These are phyloP conservation scores for Paedocypris micromegethes DNA, from an alignment of 2,797 vertebrate species.

Conservation along the genomic window DNA sequence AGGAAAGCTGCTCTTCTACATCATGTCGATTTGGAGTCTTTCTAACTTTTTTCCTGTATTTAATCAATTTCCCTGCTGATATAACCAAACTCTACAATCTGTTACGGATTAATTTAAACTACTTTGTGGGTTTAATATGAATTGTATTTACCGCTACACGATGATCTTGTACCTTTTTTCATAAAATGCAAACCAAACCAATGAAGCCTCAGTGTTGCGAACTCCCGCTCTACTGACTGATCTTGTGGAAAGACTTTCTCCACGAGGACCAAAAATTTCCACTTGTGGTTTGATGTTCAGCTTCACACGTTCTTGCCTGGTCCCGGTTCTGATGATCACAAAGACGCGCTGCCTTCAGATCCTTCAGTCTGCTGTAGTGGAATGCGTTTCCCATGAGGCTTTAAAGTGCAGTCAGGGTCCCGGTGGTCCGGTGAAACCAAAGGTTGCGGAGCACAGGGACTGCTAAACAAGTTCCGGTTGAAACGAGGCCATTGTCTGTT, in stretches of 20 bases:
- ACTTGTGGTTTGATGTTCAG: conserved; percentile 36
- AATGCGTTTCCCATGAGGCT: conserved; percentile 48
- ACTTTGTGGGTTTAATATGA: too few relatives aligned
- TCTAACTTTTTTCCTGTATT: too few relatives aligned
- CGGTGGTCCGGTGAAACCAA: conserved; percentile 41
- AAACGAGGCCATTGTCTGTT: conserved; percentile 30
- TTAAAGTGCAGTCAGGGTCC: conserved; percentile 44
- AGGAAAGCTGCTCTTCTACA: too few relatives aligned
- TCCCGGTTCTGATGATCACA: conserved; percentile 45
- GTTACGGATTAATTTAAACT: too few relatives aligned
- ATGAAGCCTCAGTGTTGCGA: neutral
- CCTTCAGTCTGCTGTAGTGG: conserved; percentile 24
- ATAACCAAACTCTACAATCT: too few relatives aligned
- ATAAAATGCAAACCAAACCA: too few relatives aligned
- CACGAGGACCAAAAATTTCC: conserved; percentile 56
- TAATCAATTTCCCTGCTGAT: too few relatives aligned
- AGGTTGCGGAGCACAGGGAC: conserved; percentile 49
- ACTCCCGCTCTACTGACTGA: neutral
- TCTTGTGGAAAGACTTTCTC: conserved; percentile 50
- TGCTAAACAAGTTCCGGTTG: conserved; percentile 46
- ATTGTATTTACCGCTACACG: too few relatives aligned
- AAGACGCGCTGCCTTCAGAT: too few relatives aligned
- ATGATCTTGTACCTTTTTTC: too few relatives aligned
- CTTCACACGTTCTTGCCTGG: conserved; percentile 51
- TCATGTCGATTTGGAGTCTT: too few relatives aligned